Conservation (phyloP, 2,888 invertebrate genomes). For the Caenorhabditis sp. region DNA sequence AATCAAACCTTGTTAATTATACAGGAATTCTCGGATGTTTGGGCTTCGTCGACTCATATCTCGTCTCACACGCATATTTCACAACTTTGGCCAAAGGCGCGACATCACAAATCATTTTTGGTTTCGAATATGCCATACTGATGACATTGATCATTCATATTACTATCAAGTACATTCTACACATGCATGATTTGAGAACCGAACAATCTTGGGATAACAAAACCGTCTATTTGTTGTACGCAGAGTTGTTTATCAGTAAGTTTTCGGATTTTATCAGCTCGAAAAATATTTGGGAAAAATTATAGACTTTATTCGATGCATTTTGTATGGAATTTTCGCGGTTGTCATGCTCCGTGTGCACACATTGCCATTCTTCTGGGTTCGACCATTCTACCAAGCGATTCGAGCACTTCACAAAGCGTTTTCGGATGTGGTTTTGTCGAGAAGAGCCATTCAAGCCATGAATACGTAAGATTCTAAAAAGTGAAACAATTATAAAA, state of each 20-base stretch:
- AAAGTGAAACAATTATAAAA: too few species aligned
- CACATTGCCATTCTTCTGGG: slow-evolving; percentile 95
- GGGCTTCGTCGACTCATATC: slow-evolving; percentile 84
- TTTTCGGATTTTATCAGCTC: slow-evolving; percentile 11
- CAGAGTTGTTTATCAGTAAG: slow-evolving; percentile 90
- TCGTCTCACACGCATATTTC: slow-evolving; percentile 91
- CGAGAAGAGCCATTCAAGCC: slow-evolving; percentile 74
- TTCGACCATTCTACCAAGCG: slow-evolving; percentile 99
- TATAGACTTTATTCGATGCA: slow-evolving; percentile 79
- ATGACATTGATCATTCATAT: slow-evolving; percentile 82
- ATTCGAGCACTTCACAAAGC: slow-evolving; percentile 90
- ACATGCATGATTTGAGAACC: slow-evolving; percentile 89
- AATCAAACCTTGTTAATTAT: slow-evolving; percentile 33
- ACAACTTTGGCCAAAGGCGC: slow-evolving; percentile 91
- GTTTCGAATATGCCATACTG: slow-evolving; percentile 97
- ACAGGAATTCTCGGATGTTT: slow-evolving; percentile 81
- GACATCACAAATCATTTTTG: slow-evolving; percentile 96
- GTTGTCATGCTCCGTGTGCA: slow-evolving; percentile 95
- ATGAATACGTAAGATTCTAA: slow-evolving; percentile 70
- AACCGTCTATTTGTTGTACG: slow-evolving; percentile 93
- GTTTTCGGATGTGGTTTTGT: slow-evolving; percentile 93
- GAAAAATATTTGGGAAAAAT: too few species aligned
- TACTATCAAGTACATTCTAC: slow-evolving; percentile 86
- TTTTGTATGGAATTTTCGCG: slow-evolving; percentile 89
- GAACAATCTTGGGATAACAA: slow-evolving; percentile 93